phyloP scores from a whole-genome alignment of 2,888 invertebrate genomes.

The Caenorhabditis sp. region DNA sequence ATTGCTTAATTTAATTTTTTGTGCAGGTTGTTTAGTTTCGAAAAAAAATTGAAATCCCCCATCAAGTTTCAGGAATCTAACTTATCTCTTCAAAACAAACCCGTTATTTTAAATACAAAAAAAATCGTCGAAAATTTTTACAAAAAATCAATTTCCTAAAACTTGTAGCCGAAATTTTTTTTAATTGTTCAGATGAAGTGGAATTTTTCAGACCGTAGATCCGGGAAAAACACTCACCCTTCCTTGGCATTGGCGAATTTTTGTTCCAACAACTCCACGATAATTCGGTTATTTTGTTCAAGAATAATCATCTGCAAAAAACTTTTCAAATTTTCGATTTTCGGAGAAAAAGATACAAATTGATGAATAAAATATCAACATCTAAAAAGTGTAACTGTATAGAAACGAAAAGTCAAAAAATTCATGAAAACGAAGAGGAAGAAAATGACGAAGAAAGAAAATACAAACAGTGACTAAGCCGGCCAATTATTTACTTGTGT shows the following conservation, averaged over 20 bases:
- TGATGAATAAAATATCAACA: neutral
- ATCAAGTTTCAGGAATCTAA: no score
- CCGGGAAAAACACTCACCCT: no score
- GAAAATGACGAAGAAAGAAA: slow-evolving; percentile 11
- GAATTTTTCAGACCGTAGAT: no score
- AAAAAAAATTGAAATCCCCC: no score
- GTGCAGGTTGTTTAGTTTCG: no score
- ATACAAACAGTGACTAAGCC: slow-evolving; percentile 8
- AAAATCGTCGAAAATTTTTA: no score
- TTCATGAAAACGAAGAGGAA: neutral
- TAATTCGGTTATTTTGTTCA: slow-evolving; percentile 98
- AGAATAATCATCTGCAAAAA: slow-evolving; percentile 75
- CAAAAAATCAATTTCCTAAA: no score
- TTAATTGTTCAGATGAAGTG: no score
- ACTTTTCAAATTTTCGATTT: neutral
- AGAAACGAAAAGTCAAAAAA: slow-evolving; percentile 1
- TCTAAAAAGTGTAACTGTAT: neutral
- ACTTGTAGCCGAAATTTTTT: no score
- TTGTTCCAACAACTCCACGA: slow-evolving; percentile 92
- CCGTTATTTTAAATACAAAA: no score
- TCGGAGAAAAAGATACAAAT: neutral
- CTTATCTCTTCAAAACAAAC: no score
- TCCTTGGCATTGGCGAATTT: slow-evolving; percentile 95
- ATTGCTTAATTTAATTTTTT: no score
- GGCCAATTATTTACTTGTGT: slow-evolving; percentile 17